Percentiles rank a stretch among this genome's conserved stretches.
Evolutionary conservation across 2,113 vertebrate genomes (phyloP).

Genomic region (Gobio gobio): DNA sequence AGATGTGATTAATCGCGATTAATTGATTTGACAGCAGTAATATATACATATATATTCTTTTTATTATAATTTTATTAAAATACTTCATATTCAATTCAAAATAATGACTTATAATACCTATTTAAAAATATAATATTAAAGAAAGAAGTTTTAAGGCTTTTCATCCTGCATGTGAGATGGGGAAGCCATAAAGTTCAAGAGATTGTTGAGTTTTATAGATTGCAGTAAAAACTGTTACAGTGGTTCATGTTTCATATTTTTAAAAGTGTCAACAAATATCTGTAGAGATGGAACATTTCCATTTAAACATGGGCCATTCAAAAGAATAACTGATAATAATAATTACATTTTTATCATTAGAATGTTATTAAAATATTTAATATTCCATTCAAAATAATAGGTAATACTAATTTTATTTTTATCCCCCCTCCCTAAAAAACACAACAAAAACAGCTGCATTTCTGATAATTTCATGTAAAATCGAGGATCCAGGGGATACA

Average conservation of each 20-base stretch:
- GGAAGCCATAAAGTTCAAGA: constrained; percentile 8
- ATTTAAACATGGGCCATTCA: not conserved
- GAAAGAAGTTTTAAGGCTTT: not conserved
- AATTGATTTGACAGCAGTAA: no score
- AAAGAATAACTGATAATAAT: not conserved
- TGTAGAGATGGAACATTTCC: not conserved
- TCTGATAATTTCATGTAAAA: not conserved
- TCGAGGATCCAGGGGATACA: not conserved
- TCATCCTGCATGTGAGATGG: constrained; percentile 17
- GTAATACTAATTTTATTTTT: not conserved
- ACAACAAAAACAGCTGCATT: not conserved
- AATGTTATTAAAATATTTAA: not conserved
- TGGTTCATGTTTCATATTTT: not conserved
- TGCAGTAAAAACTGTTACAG: not conserved
- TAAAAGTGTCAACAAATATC: not conserved
- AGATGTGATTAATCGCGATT: no score
- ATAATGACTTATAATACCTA: no score
- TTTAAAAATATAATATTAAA: no score
- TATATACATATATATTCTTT: no score
- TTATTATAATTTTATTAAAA: no score
- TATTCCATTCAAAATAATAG: not conserved
- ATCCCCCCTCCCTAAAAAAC: no score
- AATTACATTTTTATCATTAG: not conserved
- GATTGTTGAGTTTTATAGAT: constrained; percentile 21
- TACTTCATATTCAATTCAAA: no score